A percentile compares a stretch with the other conserved stretches of the same genome.
These are phyloP conservation scores for Porites cylindrica DNA, from an alignment of 92 coral and sea anemone species.

Conservation along the genomic window DNA sequence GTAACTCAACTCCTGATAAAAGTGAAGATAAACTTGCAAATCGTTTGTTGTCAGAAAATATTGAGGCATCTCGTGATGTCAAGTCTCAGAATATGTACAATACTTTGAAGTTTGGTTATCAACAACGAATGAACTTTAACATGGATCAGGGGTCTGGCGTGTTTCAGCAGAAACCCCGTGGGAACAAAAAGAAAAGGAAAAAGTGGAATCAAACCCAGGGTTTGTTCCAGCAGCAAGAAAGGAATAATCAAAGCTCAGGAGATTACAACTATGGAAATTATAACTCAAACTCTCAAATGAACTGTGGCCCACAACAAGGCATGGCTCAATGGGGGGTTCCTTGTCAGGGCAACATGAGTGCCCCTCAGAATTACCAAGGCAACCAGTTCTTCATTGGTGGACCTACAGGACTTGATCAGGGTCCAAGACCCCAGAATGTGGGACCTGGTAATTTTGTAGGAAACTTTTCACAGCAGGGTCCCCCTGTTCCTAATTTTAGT, in stretches of 20 bases:
- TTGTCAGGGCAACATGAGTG: conserved; percentile 58
- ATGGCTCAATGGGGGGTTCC: conserved; percentile 72
- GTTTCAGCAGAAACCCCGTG: conserved; percentile 34
- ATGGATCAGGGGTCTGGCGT: conserved; percentile 63
- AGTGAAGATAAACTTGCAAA: background rate
- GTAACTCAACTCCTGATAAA: conserved; percentile 19
- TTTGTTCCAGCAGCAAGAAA: conserved; percentile 53
- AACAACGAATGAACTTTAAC: conserved; percentile 68
- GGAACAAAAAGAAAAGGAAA: conserved; percentile 71
- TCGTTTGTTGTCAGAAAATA: background rate
- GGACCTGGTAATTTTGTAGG: conserved; percentile 33
- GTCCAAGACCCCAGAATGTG: conserved; percentile 55
- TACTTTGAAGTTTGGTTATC: conserved; percentile 71
- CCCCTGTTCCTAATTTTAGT: conserved; percentile 59
- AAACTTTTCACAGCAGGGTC: conserved; percentile 7
- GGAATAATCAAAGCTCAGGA: conserved; percentile 43
- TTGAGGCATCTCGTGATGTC: background rate
- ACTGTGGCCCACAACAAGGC: conserved; percentile 32
- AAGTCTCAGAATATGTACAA: conserved; percentile 1
- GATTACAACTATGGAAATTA: conserved; percentile 18
- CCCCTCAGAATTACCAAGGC: conserved; percentile 50
- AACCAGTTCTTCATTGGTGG: conserved; percentile 54
- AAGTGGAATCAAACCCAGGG: conserved; percentile 45
- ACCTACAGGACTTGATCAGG: conserved; percentile 38
- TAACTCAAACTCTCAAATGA: conserved; percentile 24